Conservation (phyloP, 2,888 invertebrate species). For the Papilio demoleus region DNA sequence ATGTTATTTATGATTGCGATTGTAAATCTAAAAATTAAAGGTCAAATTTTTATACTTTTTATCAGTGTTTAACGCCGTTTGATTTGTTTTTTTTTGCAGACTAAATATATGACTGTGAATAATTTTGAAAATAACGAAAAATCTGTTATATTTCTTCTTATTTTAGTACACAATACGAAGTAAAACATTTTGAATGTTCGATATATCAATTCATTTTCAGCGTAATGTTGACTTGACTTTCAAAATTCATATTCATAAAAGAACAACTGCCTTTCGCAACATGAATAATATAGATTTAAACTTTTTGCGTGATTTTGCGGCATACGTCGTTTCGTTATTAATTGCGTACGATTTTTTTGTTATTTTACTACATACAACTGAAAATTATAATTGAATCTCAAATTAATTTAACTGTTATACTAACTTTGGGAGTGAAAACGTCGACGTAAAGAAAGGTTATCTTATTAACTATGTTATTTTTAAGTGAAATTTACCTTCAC, state of each 20-base stretch:
- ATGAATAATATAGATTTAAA: constrained; percentile 39
- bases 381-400: background rate
- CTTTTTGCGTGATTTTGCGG: constrained; percentile 20
- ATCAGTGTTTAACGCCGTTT: no score
- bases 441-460: background rate
- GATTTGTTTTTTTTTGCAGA: no score
- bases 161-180: background rate
- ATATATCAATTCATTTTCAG: constrained; percentile 9
- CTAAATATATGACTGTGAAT: no score
- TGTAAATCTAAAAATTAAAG: no score
- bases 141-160: no score
- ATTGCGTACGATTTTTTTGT: background rate
- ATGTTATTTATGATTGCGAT: no score
- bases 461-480: background rate
- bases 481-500: no score
- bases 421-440: background rate
- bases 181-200: constrained; percentile 25
- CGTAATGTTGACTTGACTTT: constrained; percentile 21
- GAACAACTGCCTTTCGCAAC: constrained; percentile 16
- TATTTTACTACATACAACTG: no score
- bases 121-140: no score
- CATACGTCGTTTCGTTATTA: constrained; percentile 2
- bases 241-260: constrained; percentile 38
- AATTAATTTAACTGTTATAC: background rate
- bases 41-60: no score